phyloP scores from a whole-genome alignment of 2,888 invertebrate species.

The Halictus quadricinctus region DNA sequence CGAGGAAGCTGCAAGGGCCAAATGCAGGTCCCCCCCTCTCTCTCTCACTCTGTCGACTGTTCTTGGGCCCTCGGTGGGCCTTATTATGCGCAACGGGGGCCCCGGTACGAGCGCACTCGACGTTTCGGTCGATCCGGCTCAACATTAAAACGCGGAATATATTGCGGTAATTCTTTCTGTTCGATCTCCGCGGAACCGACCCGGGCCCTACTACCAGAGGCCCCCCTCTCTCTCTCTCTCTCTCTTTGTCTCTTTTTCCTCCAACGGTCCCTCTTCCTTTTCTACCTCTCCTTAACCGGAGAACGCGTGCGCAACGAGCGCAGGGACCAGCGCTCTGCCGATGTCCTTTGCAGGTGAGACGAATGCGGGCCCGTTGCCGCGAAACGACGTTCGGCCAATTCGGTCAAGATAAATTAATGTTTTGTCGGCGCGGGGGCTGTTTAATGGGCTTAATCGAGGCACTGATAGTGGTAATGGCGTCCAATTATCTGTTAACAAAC shows the following conservation, averaged over 20 bases:
- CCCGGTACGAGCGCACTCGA: conserved; percentile 58
- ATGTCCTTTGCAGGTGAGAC: conserved; percentile 40
- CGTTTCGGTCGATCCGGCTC: conserved; percentile 65
- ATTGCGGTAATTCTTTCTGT: conserved; percentile 71
- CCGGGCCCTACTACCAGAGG: neutral
- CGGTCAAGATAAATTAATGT: conserved; percentile 24
- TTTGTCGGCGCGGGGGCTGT: neutral
- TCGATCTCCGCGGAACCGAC: conserved; percentile 54
- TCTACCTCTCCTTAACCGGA: conserved; percentile 43
- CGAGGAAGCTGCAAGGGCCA: conserved; percentile 61
- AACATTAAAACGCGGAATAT: conserved; percentile 69
- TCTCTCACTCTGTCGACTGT: conserved; percentile 19
- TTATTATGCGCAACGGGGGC: conserved; percentile 73
- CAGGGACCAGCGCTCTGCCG: conserved; percentile 16
- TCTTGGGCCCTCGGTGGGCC: conserved; percentile 51
- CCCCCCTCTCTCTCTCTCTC: neutral
- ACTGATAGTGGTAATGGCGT: neutral
- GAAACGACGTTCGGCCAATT: conserved; percentile 22
- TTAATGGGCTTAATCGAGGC: neutral
- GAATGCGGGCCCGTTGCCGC: conserved; percentile 20
- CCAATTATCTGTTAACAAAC: neutral
- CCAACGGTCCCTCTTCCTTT: conserved; percentile 32
- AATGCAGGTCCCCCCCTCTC: conserved; percentile 46
- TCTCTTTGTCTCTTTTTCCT: neutral
- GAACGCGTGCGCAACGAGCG: conserved; percentile 10